Evolutionary conservation across 1,140 invertebrate species (phyloP).

Genomic region (Chrysopa pallens): DNA sequence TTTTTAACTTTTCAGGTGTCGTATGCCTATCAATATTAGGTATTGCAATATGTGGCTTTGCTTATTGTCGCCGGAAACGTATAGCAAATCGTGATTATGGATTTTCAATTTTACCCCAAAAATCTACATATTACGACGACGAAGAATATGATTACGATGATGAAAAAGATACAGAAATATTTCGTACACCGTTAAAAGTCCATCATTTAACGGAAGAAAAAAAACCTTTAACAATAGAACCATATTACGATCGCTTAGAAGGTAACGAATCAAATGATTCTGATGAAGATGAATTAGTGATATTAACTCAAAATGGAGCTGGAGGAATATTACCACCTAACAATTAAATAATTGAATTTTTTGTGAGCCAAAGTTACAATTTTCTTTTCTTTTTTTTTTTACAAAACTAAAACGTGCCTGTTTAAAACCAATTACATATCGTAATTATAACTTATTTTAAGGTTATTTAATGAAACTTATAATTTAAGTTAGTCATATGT

Average conservation of each 20-base stretch:
- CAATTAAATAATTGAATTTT: too few relatives aligned
- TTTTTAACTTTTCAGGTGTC: slow-evolving; percentile 18
- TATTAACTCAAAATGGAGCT: too few relatives aligned
- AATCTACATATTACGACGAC: slow-evolving; percentile 28
- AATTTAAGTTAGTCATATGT: too few relatives aligned
- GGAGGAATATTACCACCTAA: too few relatives aligned
- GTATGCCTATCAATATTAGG: slow-evolving; percentile 23
- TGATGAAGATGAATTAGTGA: not conserved
- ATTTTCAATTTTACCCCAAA: slow-evolving; percentile 24
- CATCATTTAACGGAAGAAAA: slow-evolving; percentile 15
- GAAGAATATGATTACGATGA: slow-evolving; percentile 36
- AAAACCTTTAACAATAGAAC: slow-evolving; percentile 15
- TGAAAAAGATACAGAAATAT: slow-evolving; percentile 41
- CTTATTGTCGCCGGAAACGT: slow-evolving; percentile 19
- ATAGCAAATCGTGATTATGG: slow-evolving; percentile 21
- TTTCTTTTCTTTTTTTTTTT: too few relatives aligned
- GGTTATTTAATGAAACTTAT: too few relatives aligned
- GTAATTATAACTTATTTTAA: too few relatives aligned
- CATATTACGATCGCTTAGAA: slow-evolving; percentile 25
- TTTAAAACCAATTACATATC: too few relatives aligned
- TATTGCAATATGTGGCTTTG: slow-evolving; percentile 25
- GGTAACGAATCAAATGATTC: slow-evolving; percentile 12
- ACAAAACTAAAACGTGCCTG: too few relatives aligned
- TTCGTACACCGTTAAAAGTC: slow-evolving; percentile 34
- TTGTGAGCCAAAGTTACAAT: too few relatives aligned